Evolutionary conservation across 2,888 invertebrate species (phyloP).

Genomic region (Trypoxylon attenuatum): DNA sequence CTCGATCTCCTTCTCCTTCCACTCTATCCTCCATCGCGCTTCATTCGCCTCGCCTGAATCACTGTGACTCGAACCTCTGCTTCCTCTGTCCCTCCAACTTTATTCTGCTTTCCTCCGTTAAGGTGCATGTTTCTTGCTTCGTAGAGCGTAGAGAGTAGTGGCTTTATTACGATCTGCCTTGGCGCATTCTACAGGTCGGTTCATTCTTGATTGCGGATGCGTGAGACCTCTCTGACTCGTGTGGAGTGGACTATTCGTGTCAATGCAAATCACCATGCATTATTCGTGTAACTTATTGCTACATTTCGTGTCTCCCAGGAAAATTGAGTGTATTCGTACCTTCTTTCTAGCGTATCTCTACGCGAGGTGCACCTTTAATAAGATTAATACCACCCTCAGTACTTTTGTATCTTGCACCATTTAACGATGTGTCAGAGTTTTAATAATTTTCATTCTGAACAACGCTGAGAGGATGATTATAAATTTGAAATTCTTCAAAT

Average conservation of each 20-base stretch:
- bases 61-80: conserved; percentile 10
- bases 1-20: conserved; percentile 5
- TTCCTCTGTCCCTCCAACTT: conserved; percentile 12
- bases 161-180: conserved; percentile 62
- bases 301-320: no score
- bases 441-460: background rate
- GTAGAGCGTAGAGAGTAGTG: conserved; percentile 57
- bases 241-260: background rate
- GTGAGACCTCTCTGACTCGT: background rate
- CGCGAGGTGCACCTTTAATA: no score
- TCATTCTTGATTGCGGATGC: conserved; percentile 28
- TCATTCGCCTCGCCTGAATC: background rate
- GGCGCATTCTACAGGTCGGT: conserved; percentile 64
- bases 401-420: background rate
- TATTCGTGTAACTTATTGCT: no score
- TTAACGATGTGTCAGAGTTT: background rate
- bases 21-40: conserved; percentile 6
- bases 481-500: no score
- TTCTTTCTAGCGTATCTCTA: no score
- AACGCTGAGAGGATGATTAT: background rate
- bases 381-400: no score
- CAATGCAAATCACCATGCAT: conserved; percentile 3
- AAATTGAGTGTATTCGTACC: no score
- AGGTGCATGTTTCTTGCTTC: conserved; percentile 54
- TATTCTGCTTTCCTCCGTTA: conserved; percentile 46